Base-by-base conservation (phyloP, 2,113 vertebrate species). In the Aspiorhynchus laticeps region DNA sequence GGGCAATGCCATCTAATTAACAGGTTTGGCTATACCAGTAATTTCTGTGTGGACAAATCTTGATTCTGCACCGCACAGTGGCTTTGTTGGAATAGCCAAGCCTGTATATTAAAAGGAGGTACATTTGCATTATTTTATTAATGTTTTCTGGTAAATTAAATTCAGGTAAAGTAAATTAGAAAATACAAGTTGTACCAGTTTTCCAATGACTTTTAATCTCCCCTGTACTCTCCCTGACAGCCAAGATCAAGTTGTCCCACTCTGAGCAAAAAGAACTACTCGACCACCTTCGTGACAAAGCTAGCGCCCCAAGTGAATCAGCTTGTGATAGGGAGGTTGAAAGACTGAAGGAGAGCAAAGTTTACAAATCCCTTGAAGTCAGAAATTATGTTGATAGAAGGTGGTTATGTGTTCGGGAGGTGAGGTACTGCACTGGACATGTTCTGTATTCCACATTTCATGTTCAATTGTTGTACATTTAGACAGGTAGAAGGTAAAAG, bases 371-470 rank as follows among this genome's bases (percentile, higher is more conserved):
- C 36, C 10, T 26, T 74, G 24, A 46, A 75, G 41, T 75, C 73
- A 75, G 5, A 74, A 24, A 74, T 38, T 6, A 74, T 75, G 41
- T 75, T 75, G 41, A 46, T 75, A 46, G 11, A 75, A 75, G 73
- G 41, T 75, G 73, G 73, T 15, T 75, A 9, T 75, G 73, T 75
- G 14, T 75, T 46, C 9, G 38, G 73, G 73, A 75, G 38, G 73
- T 75, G 73, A 46, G 38, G 73, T 26, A 26, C 38, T 75, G 73
- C 73, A 75, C 73, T 75, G 41, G 28, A 75, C 41, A 26, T 75
- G 73, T 75, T 75, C 38, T 74, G 19, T 74, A 21, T 74, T 43
- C 71, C 71, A 74, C 56, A n/a, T n/a, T 61, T n/a, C 73, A 46
- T 75, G 73, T 75, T 75, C 28, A 75, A 14, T 46, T 3, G 73